Conservation (phyloP, 2,113 vertebrate genomes). For the Kryptolebias marmoratus region DNA sequence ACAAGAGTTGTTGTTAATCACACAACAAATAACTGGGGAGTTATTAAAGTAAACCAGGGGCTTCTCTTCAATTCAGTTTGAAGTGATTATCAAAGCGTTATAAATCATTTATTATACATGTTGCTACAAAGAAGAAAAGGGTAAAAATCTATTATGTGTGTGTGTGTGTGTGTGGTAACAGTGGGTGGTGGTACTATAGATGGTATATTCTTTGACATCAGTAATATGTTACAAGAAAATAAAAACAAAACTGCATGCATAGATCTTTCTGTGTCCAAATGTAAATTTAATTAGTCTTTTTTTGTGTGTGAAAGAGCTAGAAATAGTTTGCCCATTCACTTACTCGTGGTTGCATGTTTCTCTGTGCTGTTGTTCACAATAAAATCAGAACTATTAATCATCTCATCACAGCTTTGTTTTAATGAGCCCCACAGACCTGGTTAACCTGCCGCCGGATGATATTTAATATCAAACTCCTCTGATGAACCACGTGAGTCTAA, state of each 20-base stretch:
- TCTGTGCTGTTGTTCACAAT: constrained; percentile 53
- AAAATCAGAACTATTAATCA: constrained; percentile 42
- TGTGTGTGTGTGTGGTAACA: not conserved
- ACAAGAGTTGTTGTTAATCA: constrained; percentile 52
- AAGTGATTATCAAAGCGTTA: constrained; percentile 56
- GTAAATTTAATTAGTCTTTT: constrained; percentile 4
- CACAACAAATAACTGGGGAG: constrained; percentile 36
- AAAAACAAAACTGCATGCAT: too few relatives aligned
- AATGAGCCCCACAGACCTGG: constrained; percentile 61
- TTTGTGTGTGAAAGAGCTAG: too few relatives aligned
- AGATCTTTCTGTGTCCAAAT: not conserved
- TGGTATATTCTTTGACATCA: constrained; percentile 28
- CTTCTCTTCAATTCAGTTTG: constrained; percentile 59
- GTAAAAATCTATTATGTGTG: not conserved
- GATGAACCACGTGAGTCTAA: constrained; percentile 8
- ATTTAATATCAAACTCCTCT: constrained; percentile 39
- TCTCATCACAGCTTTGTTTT: constrained; percentile 58
- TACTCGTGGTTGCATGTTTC: constrained; percentile 16
- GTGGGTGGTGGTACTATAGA: not conserved
- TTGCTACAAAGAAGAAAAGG: constrained; percentile 22
- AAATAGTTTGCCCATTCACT: not conserved
- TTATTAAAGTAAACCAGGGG: constrained; percentile 47
- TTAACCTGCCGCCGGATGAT: constrained; percentile 59
- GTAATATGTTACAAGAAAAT: constrained; percentile 10
- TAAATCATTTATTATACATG: constrained; percentile 58